Evolutionary conservation across 1,140 invertebrate genomes (phyloP).

Genomic region (Calycopis cecrops): DNA sequence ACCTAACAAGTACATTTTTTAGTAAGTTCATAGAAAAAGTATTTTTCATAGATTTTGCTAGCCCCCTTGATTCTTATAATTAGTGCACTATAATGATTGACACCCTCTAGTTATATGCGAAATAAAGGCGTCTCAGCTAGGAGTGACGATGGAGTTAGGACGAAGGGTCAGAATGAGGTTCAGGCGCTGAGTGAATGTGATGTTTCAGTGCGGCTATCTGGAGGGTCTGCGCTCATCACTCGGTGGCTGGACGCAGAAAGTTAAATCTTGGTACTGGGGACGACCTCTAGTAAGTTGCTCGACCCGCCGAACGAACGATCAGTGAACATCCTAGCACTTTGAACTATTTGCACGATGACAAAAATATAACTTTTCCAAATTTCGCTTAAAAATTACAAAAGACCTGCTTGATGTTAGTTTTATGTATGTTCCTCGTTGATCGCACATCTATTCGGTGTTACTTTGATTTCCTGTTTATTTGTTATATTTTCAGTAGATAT

Average conservation of each 20-base stretch:
- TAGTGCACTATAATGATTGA: conserved; percentile 4
- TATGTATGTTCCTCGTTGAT: conserved; percentile 58
- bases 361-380: conserved; percentile 52
- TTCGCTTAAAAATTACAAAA: conserved; percentile 57
- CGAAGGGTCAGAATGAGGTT: conserved; percentile 24
- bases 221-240: conserved; percentile 92
- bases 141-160: conserved; percentile 1
- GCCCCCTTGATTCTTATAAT: conserved; percentile 2
- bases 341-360: conserved; percentile 66
- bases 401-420: conserved; percentile 64
- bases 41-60: conserved; percentile 7
- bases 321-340: conserved; percentile 68
- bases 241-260: conserved; percentile 93
- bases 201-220: conserved; percentile 90
- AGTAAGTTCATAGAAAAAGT: conserved; percentile 8
- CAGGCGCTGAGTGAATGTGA: conserved; percentile 70
- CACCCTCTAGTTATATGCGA: background rate
- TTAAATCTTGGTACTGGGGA: conserved; percentile 96
- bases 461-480: conserved; percentile 43
- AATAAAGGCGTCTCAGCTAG: background rate
- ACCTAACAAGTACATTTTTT: background rate
- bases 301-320: conserved; percentile 55
- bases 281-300: conserved; percentile 92
- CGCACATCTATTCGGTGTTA: conserved; percentile 62
- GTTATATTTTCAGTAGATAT: conserved; percentile 23